phyloP scores from a whole-genome alignment of 2,888 invertebrate species.

The Pteria penguin region DNA sequence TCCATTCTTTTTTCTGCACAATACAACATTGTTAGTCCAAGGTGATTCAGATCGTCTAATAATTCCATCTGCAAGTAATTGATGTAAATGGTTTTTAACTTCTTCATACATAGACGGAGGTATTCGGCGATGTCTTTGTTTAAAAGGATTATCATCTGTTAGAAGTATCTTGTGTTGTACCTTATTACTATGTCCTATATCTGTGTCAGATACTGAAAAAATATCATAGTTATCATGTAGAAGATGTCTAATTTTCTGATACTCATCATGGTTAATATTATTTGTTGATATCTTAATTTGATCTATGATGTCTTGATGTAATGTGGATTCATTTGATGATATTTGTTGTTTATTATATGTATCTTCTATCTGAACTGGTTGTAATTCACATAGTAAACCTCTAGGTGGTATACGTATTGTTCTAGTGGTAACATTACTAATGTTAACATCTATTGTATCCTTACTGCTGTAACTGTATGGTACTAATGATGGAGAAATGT shows the following conservation, averaged over 20 bases:
- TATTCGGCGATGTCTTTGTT: no score
- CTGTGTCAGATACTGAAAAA: slow-evolving; percentile 6
- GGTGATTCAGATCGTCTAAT: slow-evolving; percentile 1
- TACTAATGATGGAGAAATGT: slow-evolving; percentile 3
- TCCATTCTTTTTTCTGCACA: slow-evolving; percentile 8
- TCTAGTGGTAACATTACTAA: no score
- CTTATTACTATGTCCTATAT: background rate
- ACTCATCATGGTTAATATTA: background rate
- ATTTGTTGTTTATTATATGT: background rate
- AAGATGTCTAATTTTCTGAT: background rate
- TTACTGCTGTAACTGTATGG: background rate
- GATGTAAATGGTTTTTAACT: background rate
- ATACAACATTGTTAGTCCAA: slow-evolving; percentile 9
- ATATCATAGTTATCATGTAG: background rate
- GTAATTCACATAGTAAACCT: slow-evolving; percentile 15
- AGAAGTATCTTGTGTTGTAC: slow-evolving; percentile 2
- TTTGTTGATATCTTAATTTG: background rate
- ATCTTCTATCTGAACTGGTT: slow-evolving; percentile 5
- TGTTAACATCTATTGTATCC: background rate
- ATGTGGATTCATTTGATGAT: background rate
- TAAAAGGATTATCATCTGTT: background rate
- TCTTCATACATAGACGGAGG: background rate
- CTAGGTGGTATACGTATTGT: no score
- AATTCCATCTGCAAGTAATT: background rate
- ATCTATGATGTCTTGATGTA: no score